Base-by-base conservation (phyloP, 1,140 invertebrate species). In the Neelides sp. region DNA sequence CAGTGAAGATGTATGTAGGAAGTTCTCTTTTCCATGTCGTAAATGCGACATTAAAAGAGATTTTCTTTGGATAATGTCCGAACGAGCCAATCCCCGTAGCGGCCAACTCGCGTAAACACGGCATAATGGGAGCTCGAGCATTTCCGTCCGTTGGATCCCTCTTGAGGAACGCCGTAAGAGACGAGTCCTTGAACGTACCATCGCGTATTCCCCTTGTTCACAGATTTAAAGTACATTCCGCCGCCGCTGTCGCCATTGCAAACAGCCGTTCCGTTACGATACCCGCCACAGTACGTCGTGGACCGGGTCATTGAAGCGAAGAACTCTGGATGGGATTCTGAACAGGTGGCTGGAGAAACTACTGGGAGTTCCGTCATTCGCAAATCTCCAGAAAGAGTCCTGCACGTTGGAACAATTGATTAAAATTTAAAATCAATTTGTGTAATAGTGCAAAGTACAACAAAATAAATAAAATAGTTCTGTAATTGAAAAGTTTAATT, bases 161-260 rank as follows among this genome's bases (percentile, higher is more conserved):
- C 44, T 34, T 57, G 30, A 1, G 58, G 58, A 23, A 60, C 55
- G 5, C 58, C 58, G 28, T 54, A 60, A 4, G 51, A 54, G 19
- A 60, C 55, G 10, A 60, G 32, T 1, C 58, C 58, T 55, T 60
- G 58, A 27, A 60, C 24, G 27, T 60, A 57, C 58, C 58, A 60
- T n/a, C 58, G 34, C 0, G 51, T 23, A 5, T 47, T 30, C 2
- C 54, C 58, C 47, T 37, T 30, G 3, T 35, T 53, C 0, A 41
- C 46, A 17, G 54, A 54, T 23, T 48, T 52, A 23, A 60, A 60
- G 37, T 57, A 60, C 34, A 48, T 35, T 15, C 55, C 52, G 13
- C 52, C 48, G 4, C 48, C 48, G 13, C 40, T 46, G 30, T 58
- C 52, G 19, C 57, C 58, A 27, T 56, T 56, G 39, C 54, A 56